Evolutionary conservation across 2,797 vertebrate species (phyloP).

Genomic region (Apogon hyalosoma): DNA sequence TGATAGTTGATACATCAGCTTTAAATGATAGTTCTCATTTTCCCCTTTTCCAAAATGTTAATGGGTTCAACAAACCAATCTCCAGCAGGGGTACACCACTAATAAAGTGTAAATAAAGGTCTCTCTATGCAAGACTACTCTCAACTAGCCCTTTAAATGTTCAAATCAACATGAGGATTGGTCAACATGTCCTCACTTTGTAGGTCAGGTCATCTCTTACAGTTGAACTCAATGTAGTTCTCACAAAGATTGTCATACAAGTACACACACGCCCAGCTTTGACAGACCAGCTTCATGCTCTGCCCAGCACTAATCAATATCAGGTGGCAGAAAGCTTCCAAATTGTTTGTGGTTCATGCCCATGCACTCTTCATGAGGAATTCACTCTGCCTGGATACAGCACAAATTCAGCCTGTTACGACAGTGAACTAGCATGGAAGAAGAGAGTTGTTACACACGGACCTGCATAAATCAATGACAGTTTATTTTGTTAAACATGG

Average conservation of each 20-base stretch:
- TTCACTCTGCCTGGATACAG: slow-evolving; percentile 25
- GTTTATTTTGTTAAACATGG: background rate
- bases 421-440: slow-evolving; percentile 23
- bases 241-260: background rate
- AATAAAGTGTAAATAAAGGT: too few species aligned
- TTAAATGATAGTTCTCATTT: too few species aligned
- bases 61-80: too few species aligned
- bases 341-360: slow-evolving; percentile 2
- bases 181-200: too few species aligned
- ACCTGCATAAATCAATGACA: slow-evolving; percentile 32
- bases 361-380: slow-evolving; percentile 7
- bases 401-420: slow-evolving; percentile 20
- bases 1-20: too few species aligned
- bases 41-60: too few species aligned
- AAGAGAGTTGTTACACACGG: slow-evolving; percentile 14
- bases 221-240: background rate
- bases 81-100: too few species aligned
- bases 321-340: slow-evolving; percentile 28
- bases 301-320: slow-evolving; percentile 36
- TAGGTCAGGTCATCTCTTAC: too few species aligned
- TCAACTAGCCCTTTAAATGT: too few species aligned
- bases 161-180: too few species aligned
- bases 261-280: background rate
- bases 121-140: too few species aligned
- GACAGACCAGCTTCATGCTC: slow-evolving; percentile 13